A percentile compares a stretch with the other conserved stretches of the same genome.
Evolutionary conservation across 2,113 vertebrate species (phyloP).

Genomic region (Nannobrachium achirus): DNA sequence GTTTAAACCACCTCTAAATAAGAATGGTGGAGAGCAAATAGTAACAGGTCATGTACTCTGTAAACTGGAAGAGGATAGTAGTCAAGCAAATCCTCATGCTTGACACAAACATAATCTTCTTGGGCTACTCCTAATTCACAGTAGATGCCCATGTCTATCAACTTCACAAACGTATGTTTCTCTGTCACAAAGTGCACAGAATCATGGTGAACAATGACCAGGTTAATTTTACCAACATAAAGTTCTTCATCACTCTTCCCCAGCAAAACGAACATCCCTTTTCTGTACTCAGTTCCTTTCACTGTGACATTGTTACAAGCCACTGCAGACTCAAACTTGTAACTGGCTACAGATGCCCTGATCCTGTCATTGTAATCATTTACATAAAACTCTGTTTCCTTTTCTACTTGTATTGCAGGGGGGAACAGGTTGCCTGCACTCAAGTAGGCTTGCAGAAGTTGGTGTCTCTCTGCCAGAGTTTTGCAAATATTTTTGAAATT

Average conservation of each 20-base stretch:
- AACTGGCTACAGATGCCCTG: slow-evolving; percentile 7
- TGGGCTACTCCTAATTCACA: slow-evolving; percentile 23
- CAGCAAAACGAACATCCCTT: slow-evolving; percentile 19
- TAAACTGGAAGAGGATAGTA: slow-evolving; percentile 24
- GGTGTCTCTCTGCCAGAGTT: no score
- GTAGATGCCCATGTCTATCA: slow-evolving; percentile 18
- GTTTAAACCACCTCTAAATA: slow-evolving; percentile 7
- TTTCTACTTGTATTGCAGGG: no score
- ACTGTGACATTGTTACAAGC: slow-evolving; percentile 18
- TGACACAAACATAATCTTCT: slow-evolving; percentile 20
- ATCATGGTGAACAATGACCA: slow-evolving; percentile 14
- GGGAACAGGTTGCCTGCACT: no score
- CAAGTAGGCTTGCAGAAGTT: no score
- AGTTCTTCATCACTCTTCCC: slow-evolving; percentile 15
- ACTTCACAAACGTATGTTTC: slow-evolving; percentile 22
- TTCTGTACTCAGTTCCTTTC: slow-evolving; percentile 11
- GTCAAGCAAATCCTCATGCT: slow-evolving; percentile 27
- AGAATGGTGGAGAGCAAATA: slow-evolving; percentile 14
- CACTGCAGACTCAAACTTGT: slow-evolving; percentile 7
- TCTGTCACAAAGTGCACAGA: slow-evolving; percentile 18
- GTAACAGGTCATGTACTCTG: background rate
- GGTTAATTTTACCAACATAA: slow-evolving; percentile 9
- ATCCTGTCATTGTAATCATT: slow-evolving; percentile 21
- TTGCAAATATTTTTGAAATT: no score
- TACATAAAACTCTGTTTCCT: slow-evolving; percentile 8